Conservation (phyloP, 2,797 vertebrate genomes). For the Champsocephalus esox region DNA sequence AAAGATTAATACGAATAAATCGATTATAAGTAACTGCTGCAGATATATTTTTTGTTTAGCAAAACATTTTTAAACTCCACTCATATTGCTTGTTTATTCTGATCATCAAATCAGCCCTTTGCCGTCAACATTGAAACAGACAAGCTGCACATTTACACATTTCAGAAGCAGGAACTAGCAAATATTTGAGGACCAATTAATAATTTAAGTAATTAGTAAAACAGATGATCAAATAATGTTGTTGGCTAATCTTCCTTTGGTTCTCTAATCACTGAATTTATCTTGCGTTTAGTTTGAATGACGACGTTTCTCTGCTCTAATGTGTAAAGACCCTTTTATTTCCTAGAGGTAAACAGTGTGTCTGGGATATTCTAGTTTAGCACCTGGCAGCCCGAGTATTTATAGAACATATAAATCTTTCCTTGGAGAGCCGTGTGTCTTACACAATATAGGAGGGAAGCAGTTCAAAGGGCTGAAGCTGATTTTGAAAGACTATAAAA, state of each 20-base stretch:
- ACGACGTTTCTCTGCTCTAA: neutral
- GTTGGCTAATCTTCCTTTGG: neutral
- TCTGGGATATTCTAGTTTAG: constrained; percentile 50
- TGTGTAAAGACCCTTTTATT: constrained; percentile 20
- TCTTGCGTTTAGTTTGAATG: neutral
- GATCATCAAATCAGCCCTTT: constrained; percentile 3
- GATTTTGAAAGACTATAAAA: constrained; percentile 46
- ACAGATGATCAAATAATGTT: neutral
- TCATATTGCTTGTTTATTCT: neutral
- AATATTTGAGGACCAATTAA: neutral
- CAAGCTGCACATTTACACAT: neutral
- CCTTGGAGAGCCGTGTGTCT: constrained; percentile 31
- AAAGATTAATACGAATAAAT: neutral
- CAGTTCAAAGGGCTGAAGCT: constrained; percentile 44
- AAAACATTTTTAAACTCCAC: neutral
- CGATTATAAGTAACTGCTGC: neutral
- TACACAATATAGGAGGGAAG: constrained; percentile 40
- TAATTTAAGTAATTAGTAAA: no score
- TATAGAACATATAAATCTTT: constrained; percentile 58
- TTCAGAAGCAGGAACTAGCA: neutral
- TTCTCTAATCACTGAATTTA: neutral
- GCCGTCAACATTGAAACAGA: neutral
- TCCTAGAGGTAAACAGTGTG: constrained; percentile 26
- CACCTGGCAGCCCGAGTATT: constrained; percentile 52
- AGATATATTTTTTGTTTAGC: neutral